A percentile compares a stretch with the other conserved stretches of the same genome.
Evolutionary conservation across 2,113 vertebrate genomes (phyloP).

Genomic region (Bos taurus): DNA sequence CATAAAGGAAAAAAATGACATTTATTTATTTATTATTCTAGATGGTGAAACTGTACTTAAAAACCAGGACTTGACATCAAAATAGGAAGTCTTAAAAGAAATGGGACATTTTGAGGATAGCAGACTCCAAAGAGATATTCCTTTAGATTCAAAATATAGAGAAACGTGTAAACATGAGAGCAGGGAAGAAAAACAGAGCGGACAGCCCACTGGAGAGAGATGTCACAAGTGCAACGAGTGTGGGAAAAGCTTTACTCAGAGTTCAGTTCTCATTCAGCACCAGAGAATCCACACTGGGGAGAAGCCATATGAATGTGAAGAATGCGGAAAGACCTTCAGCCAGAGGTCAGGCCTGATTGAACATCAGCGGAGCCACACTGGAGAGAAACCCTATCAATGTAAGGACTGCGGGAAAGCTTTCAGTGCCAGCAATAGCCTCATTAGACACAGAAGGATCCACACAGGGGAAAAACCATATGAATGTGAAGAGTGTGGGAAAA

Average conservation of each 20-base stretch:
- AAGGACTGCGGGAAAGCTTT: conserved; percentile 32
- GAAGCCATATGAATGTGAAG: background rate
- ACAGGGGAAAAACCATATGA: background rate
- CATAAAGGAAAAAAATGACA: background rate
- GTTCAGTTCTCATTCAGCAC: background rate
- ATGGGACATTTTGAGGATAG: background rate
- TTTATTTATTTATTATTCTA: background rate
- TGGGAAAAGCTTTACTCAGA: conserved; percentile 29
- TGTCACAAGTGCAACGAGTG: background rate
- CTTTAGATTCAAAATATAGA: background rate
- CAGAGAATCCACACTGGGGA: conserved; percentile 4
- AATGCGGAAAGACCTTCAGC: conserved; percentile 21
- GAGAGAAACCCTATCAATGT: background rate
- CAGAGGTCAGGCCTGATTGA: background rate
- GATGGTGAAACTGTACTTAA: background rate
- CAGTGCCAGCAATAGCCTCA: background rate
- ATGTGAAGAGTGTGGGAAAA: background rate
- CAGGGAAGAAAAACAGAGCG: background rate
- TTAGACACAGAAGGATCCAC: conserved; percentile 11
- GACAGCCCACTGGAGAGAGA: background rate
- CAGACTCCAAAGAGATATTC: background rate
- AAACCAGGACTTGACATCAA: background rate
- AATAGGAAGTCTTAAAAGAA: conserved; percentile 14
- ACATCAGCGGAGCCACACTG: background rate
- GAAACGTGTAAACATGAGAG: background rate